Conservation (phyloP, 2,797 vertebrate genomes). For the Myoxocephalus aenaeus region DNA sequence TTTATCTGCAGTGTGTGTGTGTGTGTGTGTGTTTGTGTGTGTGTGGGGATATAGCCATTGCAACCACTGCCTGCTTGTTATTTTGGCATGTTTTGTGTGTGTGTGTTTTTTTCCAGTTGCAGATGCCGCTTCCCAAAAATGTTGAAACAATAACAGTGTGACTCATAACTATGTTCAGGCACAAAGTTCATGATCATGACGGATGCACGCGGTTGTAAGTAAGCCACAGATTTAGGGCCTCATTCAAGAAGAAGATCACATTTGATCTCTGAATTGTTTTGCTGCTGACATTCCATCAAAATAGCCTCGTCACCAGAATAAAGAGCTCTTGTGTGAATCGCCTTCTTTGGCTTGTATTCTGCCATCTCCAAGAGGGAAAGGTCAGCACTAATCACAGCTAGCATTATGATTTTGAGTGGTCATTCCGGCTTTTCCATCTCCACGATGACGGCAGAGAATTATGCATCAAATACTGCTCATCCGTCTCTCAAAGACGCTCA, state of each 20-base stretch:
- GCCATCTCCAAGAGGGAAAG: slow-evolving; percentile 47
- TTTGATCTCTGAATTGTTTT: slow-evolving; percentile 38
- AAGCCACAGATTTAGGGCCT: slow-evolving; percentile 9
- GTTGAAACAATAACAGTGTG: slow-evolving; percentile 18
- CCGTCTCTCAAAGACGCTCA: slow-evolving; percentile 44
- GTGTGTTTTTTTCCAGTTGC: not conserved
- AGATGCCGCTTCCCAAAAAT: slow-evolving; percentile 5
- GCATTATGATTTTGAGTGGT: slow-evolving; percentile 44
- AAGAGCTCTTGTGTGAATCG: slow-evolving; percentile 23
- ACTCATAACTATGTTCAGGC: slow-evolving; percentile 18
- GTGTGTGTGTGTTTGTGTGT: no score
- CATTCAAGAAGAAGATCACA: slow-evolving; percentile 35
- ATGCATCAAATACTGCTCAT: slow-evolving; percentile 40
- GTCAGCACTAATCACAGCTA: slow-evolving; percentile 60
- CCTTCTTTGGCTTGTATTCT: not conserved
- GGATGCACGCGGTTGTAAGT: not conserved
- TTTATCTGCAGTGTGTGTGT: slow-evolving; percentile 54
- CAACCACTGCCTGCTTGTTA: slow-evolving; percentile 53
- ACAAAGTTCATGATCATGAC: slow-evolving; percentile 11
- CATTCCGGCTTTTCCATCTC: slow-evolving; percentile 39
- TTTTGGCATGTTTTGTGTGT: slow-evolving; percentile 37
- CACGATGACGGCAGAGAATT: slow-evolving; percentile 32
- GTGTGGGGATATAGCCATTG: not conserved
- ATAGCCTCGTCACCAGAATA: slow-evolving; percentile 32
- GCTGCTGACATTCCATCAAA: slow-evolving; percentile 15